A percentile compares a stretch with the other conserved stretches of the same genome.
These are phyloP conservation scores for Rhaphigaster nebulosa DNA, from an alignment of 2,888 invertebrate species.

Conservation along the genomic window DNA sequence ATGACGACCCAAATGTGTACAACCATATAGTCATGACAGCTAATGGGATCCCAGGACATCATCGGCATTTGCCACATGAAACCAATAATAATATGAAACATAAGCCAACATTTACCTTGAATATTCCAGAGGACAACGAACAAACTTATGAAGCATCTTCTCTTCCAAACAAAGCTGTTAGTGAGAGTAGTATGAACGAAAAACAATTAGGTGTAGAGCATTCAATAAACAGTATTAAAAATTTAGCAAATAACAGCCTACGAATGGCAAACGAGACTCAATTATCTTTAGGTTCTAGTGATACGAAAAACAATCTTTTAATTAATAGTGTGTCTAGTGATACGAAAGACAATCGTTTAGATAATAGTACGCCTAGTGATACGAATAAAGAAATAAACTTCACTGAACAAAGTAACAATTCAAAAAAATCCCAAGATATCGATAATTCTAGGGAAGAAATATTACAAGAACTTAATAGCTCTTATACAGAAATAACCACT, in stretches of 20 bases:
- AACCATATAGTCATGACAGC: constrained; percentile 52
- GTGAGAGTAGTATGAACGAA: background rate
- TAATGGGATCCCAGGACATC: constrained; percentile 39
- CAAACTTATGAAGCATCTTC: background rate
- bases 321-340: background rate
- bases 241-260: constrained; percentile 11
- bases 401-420: background rate
- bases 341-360: background rate
- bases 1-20: constrained; percentile 54
- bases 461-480: background rate
- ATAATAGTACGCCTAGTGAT: background rate
- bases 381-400: background rate
- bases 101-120: background rate
- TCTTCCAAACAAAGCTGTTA: background rate
- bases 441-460: background rate
- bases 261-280: constrained; percentile 41
- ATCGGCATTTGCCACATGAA: constrained; percentile 52
- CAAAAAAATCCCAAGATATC: background rate
- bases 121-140: background rate
- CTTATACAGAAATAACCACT: background rate
- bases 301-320: background rate
- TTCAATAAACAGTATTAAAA: constrained; percentile 26
- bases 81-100: background rate
- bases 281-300: constrained; percentile 15
- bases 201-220: background rate